A percentile compares a stretch with the other conserved stretches of the same genome.
Evolutionary conservation across 2,888 invertebrate species (phyloP).

Genomic region (Volucella inanis): DNA sequence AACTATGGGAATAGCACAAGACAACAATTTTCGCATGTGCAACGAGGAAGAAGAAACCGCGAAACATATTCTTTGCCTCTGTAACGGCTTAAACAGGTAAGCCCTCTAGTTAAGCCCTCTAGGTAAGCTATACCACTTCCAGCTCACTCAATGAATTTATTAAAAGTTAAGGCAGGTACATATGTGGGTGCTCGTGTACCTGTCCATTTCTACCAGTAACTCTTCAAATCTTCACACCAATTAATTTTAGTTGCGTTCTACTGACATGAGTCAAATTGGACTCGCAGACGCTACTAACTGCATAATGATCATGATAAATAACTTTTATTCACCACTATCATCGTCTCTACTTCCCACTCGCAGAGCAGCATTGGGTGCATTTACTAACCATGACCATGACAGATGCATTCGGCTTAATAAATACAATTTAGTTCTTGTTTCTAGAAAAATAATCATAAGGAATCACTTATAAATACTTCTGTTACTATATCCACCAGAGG

Average conservation of each 20-base stretch:
- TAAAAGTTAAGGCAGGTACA: too few relatives aligned
- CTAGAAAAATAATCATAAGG: neutral
- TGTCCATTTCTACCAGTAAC: neutral
- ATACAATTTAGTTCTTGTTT: constrained; percentile 32
- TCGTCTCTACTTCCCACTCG: neutral
- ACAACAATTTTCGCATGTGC: too few relatives aligned
- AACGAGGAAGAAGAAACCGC: too few relatives aligned
- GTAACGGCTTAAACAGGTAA: too few relatives aligned
- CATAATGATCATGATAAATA: constrained; percentile 30
- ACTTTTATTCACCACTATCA: constrained; percentile 2
- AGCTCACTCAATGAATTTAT: too few relatives aligned
- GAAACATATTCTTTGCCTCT: too few relatives aligned
- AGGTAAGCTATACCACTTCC: too few relatives aligned
- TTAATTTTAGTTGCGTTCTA: constrained; percentile 22
- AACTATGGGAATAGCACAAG: too few relatives aligned
- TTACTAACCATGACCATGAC: constrained; percentile 42
- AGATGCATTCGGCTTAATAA: constrained; percentile 43
- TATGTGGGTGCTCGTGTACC: neutral
- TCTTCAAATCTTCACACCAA: neutral
- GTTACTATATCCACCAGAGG: constrained; percentile 5
- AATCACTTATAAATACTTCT: neutral
- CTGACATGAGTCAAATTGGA: constrained; percentile 2
- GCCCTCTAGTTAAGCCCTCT: too few relatives aligned
- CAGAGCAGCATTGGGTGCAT: neutral
- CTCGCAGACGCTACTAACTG: constrained; percentile 6